These are phyloP conservation scores for Aptenodytes forsteri DNA, from an alignment of 2,113 vertebrate species.

Conservation along the genomic window DNA sequence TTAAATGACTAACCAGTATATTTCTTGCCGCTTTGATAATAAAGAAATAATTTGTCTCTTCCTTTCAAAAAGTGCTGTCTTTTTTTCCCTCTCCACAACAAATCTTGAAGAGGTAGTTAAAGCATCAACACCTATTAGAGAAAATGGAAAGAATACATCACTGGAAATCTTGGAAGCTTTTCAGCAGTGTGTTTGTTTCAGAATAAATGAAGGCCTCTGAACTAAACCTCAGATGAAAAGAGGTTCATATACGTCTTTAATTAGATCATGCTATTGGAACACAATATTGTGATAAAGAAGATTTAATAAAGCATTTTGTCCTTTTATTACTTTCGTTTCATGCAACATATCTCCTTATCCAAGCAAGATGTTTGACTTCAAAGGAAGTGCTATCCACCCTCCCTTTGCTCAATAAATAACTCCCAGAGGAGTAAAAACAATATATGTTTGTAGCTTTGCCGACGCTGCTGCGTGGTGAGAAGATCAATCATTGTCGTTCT, in stretches of 20 bases:
- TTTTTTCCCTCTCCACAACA: background rate
- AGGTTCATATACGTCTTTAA: constrained; percentile 75
- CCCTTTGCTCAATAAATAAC: constrained; percentile 77
- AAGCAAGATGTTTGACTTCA: constrained; percentile 82
- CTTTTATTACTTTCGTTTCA: constrained; percentile 80
- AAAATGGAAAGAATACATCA: constrained; percentile 55
- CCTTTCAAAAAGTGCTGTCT: background rate
- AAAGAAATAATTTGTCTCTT: background rate
- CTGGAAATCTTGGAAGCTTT: constrained; percentile 63
- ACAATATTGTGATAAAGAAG: constrained; percentile 78
- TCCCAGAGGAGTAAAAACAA: constrained; percentile 53
- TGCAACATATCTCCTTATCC: constrained; percentile 75
- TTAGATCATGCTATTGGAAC: constrained; percentile 76
- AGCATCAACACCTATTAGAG: constrained; percentile 52
- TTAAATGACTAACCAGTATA: background rate
- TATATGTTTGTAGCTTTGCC: constrained; percentile 62
- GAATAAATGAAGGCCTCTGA: constrained; percentile 70
- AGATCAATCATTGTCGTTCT: constrained; percentile 65
- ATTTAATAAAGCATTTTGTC: constrained; percentile 82
- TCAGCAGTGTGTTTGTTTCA: constrained; percentile 59
- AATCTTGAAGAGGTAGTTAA: constrained; percentile 38
- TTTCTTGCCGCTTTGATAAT: background rate
- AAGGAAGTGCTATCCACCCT: constrained; percentile 73
- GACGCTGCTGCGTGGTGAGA: constrained; percentile 55
- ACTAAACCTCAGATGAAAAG: constrained; percentile 78